A percentile compares a stretch with the other conserved stretches of the same genome.
Conservation (phyloP, 2,888 invertebrate genomes). For the Dryocosmus kuriphilus region DNA sequence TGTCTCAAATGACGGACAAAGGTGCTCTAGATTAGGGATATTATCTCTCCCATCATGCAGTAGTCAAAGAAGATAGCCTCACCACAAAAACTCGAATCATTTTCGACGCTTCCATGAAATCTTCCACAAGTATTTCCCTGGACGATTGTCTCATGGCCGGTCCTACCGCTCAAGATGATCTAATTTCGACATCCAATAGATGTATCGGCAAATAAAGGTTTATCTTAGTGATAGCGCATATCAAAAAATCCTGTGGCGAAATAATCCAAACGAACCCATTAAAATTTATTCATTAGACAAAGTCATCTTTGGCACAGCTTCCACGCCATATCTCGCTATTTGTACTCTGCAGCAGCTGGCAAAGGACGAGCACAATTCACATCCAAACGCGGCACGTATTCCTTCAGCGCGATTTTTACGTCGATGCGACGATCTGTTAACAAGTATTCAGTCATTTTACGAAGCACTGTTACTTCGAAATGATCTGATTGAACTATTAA, state of each 20-base stretch:
- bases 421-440: conserved; percentile 64
- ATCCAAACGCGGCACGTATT: conserved; percentile 49
- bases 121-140: not conserved
- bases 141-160: conserved; percentile 36
- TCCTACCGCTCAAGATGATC: conserved; percentile 7
- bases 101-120: no score
- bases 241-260: not conserved
- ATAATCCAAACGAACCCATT: not conserved
- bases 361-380: conserved; percentile 43
- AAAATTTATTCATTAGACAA: conserved; percentile 39
- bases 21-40: no score
- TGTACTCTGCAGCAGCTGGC: conserved; percentile 56
- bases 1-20: conserved; percentile 46
- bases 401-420: conserved; percentile 58
- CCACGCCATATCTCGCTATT: conserved; percentile 53
- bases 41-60: not conserved
- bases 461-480: conserved; percentile 1
- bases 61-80: no score
- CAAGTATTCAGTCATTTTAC: conserved; percentile 45
- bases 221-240: no score
- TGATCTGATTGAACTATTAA: conserved; percentile 40
- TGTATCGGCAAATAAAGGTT: no score
- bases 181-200: not conserved
- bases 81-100: no score
- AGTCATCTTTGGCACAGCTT: conserved; percentile 35